Base-by-base conservation (phyloP, 2,797 vertebrate genomes). In the Urophycis tenuis region DNA sequence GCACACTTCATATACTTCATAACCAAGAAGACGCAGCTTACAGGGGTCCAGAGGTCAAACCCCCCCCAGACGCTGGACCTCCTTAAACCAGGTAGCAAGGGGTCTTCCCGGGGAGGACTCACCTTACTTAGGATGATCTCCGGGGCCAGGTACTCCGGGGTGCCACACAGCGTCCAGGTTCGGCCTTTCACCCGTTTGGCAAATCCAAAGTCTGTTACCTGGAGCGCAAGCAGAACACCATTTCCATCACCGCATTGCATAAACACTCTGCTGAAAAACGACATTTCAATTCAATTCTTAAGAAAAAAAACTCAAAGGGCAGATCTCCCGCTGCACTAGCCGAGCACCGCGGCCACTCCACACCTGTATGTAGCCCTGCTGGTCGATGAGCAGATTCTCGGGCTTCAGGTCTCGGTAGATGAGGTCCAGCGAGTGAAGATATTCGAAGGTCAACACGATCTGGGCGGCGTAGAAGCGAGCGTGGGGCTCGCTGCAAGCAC, bases 191-290 rank as follows among this genome's bases (percentile, higher is more conserved):
- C 96, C 64, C 96, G 93, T 90, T 98, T 98, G 71, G 96, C 96
- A 75, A 98, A 98, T 81, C 96, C 96, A 90, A 98, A 98, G 94
- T 98, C 96, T 83, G 96, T 97, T 88, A 98, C 96, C 96, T 98
- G 84, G 36, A 53, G 45, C 74, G 81, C 19, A 71, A 17, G 80
- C 19, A 34, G 70, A 22, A 29, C 9, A 29, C 29, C 29, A 10
- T 3, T 11, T 36, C 22, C 6, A 35, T 72, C 71, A 72, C 71
- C n/a, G 22, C 53, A 60, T 25, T 10, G 35, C 35, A n/a, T n/a
- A n/a, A 69, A 69, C 64, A 60, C 8, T 39, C 33, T 34, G 33
- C 33, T 34, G 7, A 34, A 34, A 34, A 34, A 39, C n/a, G n/a
- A n/a, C n/a, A n/a, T n/a, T 53, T 53, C 19, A 53, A 19, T 22